Conservation (phyloP, 2,113 vertebrate genomes). For the Gymnarchus niloticus region DNA sequence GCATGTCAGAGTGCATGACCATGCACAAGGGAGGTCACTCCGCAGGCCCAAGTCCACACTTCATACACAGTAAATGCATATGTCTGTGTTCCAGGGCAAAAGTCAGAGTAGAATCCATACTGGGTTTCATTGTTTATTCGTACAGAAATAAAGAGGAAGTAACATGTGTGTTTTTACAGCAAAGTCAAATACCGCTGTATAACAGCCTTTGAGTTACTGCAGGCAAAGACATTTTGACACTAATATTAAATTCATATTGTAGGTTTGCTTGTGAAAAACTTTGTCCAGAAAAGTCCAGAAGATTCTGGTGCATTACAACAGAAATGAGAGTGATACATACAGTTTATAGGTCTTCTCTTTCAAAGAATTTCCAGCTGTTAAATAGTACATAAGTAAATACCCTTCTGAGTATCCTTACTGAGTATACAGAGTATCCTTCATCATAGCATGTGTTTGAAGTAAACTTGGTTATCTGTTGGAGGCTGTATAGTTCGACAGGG, state of each 20-base stretch:
- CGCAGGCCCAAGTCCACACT: not conserved
- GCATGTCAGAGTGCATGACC: not conserved
- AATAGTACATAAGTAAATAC: too few relatives aligned
- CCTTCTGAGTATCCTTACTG: too few relatives aligned
- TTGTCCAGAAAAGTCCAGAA: not conserved
- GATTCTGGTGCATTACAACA: conserved; percentile 6
- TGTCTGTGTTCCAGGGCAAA: not conserved
- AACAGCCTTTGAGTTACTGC: not conserved
- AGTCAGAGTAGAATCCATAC: not conserved
- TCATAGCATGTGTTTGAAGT: not conserved
- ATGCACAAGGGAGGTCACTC: not conserved
- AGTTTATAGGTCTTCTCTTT: not conserved
- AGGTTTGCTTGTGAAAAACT: conserved; percentile 2
- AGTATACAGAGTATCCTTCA: not conserved
- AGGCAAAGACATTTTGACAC: conserved; percentile 12
- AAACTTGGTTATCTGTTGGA: not conserved
- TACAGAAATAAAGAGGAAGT: not conserved
- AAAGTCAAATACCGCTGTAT: not conserved
- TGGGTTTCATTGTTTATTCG: not conserved
- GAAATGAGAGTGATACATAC: not conserved
- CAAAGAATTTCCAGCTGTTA: not conserved
- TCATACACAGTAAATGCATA: not conserved
- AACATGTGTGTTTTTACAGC: not conserved
- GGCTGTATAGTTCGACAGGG: not conserved
- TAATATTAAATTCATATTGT: conserved; percentile 19